Evolutionary conservation across 2,113 vertebrate species (phyloP), one percentile per base, ranked within the genome.

Genomic region (Phalacrocorax pelagicus): DNA sequence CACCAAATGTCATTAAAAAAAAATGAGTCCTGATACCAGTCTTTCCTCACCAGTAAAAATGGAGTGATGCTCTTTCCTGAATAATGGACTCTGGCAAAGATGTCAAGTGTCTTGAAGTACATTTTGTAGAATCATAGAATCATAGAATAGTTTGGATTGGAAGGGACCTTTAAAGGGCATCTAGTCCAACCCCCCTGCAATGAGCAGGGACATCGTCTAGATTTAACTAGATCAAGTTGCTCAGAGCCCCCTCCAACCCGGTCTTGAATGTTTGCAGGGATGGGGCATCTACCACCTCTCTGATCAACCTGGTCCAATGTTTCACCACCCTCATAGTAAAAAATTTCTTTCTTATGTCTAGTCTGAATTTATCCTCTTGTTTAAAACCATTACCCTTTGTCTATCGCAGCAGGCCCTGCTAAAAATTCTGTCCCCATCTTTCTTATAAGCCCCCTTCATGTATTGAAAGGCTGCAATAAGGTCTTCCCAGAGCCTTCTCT

Each of bases 401-500:
- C 13, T 47, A 2, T 62, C 1, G 4, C 70, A n/a, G 11, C 38
- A 61, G 26, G 10, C 34, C 4, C 21, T 86, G 8, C 11, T 22
- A n/a, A 74, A 66, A 67, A 13, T 5, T 54, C 9, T 75, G 23
- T 47, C 20, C 12, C 34, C n/a, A n/a, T 70, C 55, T 54, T 69
- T 70, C 55, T 54, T 69, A 21, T 24, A 69, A 29, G 6, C 23
- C 34, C 7, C 7, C 11, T 75, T 58, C 29, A 58, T n/a, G 17
- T 57, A n/a, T 2, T 77, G 24, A n/a, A 30, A 58, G 34, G 9
- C 23, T 3, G 0, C 18, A 29, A 5, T 40, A 34, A 49, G 6
- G 38, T 85, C 5, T 47, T 2, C 19, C 4, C 0, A 1, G 5
- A 54, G 11, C 15, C 7, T 36, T 30, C 14, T 51, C 36, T 52